Base-by-base conservation (phyloP, 1,140 invertebrate genomes). In the Aphis gossypii region DNA sequence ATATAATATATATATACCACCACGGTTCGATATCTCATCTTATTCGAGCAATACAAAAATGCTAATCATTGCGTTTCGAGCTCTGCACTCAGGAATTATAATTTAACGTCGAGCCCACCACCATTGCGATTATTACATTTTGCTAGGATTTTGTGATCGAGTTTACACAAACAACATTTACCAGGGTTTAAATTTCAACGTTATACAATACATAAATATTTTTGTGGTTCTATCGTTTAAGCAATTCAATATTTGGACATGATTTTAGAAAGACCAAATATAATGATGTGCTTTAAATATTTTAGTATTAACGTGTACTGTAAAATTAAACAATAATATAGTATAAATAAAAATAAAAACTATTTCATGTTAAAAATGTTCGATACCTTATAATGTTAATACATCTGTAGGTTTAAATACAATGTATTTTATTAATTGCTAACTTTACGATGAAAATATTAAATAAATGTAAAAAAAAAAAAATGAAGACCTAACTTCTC, bases 231-330 rank as follows among this genome's bases (percentile, higher is more conserved):
- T 38, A 82, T 82, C 6, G 8, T 83, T 38, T 83, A 84, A 20
- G 86, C 86, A 51, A 88, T 48, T 46, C 51, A n/a, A 21, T 88
- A 88, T 88, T 35, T 88, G 86, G 46, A 51, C 30, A 51, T 51
- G 0, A 35, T 88, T 88, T 48, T 35, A 48, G 35, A 46, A n/a
- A 35, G 86, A 88, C 86, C 86, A 88, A 35, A 88, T 88, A 88
- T 83, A 38, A 30, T 35, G 14, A 48, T 87, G 18, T 87, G 86
- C 86, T 35, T 35, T 48, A 9, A 35, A 87, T 44, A 48, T 48
- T 41, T 3, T 76, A 30, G 14, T 30, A 68, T 68, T 60, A 11
- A 60, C 11, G 4, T 30, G 30, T 14, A 60, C 0, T 23, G 30
- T 14, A n/a, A 68, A 30, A 11, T 30, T 11, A 30, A 60, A 60